Conservation (phyloP, 1,140 invertebrate genomes). For the Drosophila hydei region DNA sequence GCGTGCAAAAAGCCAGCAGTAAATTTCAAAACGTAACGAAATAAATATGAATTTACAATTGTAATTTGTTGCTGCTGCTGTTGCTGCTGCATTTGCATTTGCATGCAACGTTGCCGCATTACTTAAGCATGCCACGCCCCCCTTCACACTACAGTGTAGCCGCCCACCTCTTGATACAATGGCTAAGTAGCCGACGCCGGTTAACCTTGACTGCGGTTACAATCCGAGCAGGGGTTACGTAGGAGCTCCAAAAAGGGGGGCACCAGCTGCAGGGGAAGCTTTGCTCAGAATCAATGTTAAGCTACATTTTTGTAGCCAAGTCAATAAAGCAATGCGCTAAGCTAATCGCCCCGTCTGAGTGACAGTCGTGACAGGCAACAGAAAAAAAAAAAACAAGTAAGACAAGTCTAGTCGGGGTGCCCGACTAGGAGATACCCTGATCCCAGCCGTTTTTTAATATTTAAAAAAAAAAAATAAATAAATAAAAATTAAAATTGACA, state of each 20-base stretch:
- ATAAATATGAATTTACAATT: conserved; percentile 14
- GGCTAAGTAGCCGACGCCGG: conserved; percentile 36
- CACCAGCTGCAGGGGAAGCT: neutral
- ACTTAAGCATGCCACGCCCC: conserved; percentile 12
- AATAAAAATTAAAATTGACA: no score
- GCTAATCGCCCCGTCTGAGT: conserved; percentile 48
- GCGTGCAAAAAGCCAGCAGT: conserved; percentile 1
- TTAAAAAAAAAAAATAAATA: no score
- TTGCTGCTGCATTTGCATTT: conserved; percentile 20
- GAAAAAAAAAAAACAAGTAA: no score
- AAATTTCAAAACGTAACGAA: neutral
- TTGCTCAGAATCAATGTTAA: conserved; percentile 40
- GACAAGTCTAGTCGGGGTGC: no score
- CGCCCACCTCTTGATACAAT: conserved; percentile 19
- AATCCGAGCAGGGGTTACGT: conserved; percentile 14
- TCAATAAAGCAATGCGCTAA: conserved; percentile 35
- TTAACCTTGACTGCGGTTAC: conserved; percentile 67
- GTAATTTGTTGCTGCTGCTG: conserved; percentile 3
- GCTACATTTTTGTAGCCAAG: conserved; percentile 55
- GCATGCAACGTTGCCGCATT: conserved; percentile 46
- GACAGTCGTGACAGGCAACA: no score
- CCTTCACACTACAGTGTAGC: neutral
- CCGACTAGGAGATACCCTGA: no score
- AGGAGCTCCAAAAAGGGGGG: neutral
- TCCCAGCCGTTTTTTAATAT: no score